phyloP scores from a whole-genome alignment of 2,113 vertebrate genomes.

The Drymodes brunneopygia region DNA sequence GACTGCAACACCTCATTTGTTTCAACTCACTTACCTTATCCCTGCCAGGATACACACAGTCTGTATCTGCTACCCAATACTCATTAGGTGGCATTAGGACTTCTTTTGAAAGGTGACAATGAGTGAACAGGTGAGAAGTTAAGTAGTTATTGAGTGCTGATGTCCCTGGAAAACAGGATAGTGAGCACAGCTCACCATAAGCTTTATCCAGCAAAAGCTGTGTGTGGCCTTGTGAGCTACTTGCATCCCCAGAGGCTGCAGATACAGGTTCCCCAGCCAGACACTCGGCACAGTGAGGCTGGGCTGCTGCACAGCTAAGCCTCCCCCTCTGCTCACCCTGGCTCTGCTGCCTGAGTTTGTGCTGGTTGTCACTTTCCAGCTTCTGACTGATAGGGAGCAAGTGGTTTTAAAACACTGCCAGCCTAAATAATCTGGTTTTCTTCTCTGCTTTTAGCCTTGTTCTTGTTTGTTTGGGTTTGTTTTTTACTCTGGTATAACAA shows the following conservation, averaged over 20 bases:
- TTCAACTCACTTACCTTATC: constrained; percentile 29
- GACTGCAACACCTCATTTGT: constrained; percentile 50
- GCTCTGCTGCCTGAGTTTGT: not conserved
- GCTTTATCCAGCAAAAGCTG: not conserved
- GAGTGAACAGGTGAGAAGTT: constrained; percentile 1
- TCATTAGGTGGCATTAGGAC: not conserved
- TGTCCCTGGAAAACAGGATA: not conserved
- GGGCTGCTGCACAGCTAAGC: not conserved
- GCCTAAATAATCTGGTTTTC: not conserved
- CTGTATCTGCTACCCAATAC: not conserved
- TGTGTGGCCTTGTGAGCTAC: not conserved
- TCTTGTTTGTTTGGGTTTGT: not conserved
- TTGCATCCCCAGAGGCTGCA: not conserved
- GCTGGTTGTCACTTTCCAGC: not conserved
- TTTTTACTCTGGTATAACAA: not conserved
- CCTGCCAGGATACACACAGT: not conserved
- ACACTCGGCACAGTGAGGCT: not conserved
- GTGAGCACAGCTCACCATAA: not conserved
- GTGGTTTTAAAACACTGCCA: not conserved
- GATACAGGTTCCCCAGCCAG: not conserved
- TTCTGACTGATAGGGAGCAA: not conserved
- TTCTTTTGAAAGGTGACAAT: constrained; percentile 6
- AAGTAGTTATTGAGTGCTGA: not conserved
- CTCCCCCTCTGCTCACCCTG: not conserved
- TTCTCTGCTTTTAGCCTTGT: not conserved